These are phyloP conservation scores for Aptenodytes forsteri DNA, from an alignment of 2,113 vertebrate genomes.

Conservation along the genomic window DNA sequence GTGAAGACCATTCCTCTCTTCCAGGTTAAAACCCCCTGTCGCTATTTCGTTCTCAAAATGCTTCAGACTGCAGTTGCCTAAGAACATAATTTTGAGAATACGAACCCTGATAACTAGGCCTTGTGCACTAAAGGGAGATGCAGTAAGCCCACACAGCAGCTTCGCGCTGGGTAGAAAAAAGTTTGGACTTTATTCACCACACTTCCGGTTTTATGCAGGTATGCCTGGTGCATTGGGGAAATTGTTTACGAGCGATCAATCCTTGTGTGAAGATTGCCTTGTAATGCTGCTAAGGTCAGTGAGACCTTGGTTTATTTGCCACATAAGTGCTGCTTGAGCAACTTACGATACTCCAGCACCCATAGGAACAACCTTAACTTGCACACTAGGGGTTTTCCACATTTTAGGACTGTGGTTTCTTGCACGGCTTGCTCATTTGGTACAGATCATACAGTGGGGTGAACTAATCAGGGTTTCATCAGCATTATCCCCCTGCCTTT, in stretches of 20 bases:
- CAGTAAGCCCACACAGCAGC: background rate
- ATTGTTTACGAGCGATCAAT: background rate
- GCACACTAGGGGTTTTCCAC: background rate
- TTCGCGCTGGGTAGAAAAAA: rapidly evolving
- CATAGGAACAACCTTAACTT: constrained; percentile 21
- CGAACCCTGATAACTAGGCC: background rate
- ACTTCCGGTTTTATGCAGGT: background rate
- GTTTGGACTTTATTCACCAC: background rate
- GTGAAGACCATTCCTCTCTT: background rate
- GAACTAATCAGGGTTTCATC: background rate
- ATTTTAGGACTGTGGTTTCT: background rate
- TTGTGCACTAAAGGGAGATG: background rate
- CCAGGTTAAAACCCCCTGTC: background rate
- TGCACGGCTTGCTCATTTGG: constrained; percentile 1
- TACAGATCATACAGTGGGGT: background rate
- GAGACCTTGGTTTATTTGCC: constrained; percentile 57
- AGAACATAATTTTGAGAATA: background rate
- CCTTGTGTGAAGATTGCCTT: constrained; percentile 17
- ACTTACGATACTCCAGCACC: constrained; percentile 30
- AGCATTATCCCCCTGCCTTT: background rate
- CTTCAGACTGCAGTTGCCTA: background rate
- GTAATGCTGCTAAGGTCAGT: constrained; percentile 28
- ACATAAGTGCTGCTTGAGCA: constrained; percentile 44
- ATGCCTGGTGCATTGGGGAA: background rate
- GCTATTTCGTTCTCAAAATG: background rate